A percentile compares a stretch with the other conserved stretches of the same genome.
phyloP scores from a whole-genome alignment of 2,888 invertebrate species.

The Lithophane semibrunnea region DNA sequence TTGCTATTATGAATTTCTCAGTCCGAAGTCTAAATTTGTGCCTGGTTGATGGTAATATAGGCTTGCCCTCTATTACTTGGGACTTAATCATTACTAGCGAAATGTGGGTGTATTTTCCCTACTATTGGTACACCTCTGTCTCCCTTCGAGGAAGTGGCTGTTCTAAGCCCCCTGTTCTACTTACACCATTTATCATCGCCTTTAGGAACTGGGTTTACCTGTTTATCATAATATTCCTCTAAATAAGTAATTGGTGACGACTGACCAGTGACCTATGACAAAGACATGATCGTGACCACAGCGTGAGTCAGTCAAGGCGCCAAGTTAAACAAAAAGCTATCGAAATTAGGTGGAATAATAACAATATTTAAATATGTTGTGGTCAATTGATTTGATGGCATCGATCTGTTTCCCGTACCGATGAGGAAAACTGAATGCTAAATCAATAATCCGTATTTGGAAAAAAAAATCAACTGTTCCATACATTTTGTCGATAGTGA shows the following conservation, averaged over 20 bases:
- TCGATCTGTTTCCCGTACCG: background rate
- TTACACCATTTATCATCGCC: background rate
- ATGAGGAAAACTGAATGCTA: slow-evolving; percentile 13
- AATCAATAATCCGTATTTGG: slow-evolving; percentile 7
- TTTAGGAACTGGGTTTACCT: background rate
- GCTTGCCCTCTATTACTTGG: too few species aligned
- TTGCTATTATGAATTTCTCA: too few species aligned
- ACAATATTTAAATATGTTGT: background rate
- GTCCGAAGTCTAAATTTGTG: too few species aligned
- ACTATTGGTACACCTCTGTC: too few species aligned
- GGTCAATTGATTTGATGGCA: background rate
- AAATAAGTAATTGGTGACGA: slow-evolving; percentile 4
- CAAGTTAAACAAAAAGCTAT: slow-evolving; percentile 25
- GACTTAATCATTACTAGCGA: too few species aligned
- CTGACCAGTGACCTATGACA: background rate
- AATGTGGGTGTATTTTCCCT: too few species aligned
- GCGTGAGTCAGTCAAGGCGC: background rate
- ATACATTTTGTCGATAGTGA: too few species aligned
- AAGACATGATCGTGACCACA: background rate
- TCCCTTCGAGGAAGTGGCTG: too few species aligned
- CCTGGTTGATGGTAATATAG: too few species aligned
- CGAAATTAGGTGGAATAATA: background rate
- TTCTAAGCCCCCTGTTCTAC: background rate
- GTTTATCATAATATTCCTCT: background rate
- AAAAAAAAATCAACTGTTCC: too few species aligned